Evolutionary conservation across 2,888 invertebrate genomes (phyloP), one percentile per base, ranked within the genome.

Genomic region (Harpalus rubripes): DNA sequence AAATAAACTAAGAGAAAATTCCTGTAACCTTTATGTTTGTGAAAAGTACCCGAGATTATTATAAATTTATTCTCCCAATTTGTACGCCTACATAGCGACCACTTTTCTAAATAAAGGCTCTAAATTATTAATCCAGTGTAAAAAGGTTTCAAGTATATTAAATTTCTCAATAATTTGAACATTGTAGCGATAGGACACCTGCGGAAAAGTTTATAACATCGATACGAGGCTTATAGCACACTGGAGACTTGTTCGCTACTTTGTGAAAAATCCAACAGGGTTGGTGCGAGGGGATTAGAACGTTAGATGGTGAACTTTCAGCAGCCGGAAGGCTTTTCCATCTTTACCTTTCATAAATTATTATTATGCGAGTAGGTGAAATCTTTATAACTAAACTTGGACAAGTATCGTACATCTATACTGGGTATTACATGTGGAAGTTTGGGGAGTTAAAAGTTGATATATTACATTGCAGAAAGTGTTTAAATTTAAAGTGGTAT

Each of bases 261-360:
- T 83, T 74, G 72, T 76, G 74, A 76, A 83, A 83, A 72, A 59
- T 83, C 58, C 44, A 58, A 56, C 16, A 81, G 81, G 52, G 65
- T 39, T 56, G 56, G 63, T 61, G 39, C 16, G n/a, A 56, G 32
- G 12, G 56, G 56, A 58, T 78, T 52, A 81, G n/a, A 63, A 63
- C 72, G 39, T 74, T 82, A 12, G 83, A 83, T 22, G 61, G 61
- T 41, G 61, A 83, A 83, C 65, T 83, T 83, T 76, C 32, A 83
- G 18, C 59, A 18, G 82, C 76, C 74, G 59, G 26, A 59, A 76
- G 83, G 74, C 59, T 74, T 74, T 61, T 72, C 44, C 16, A 7
- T 83, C 61, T 41, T 32, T 26, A 7, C 32, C 68, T 72, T 83
- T 76, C 74, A 76, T 83, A 83, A 83, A 83, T 83, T 59, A 83